Percentiles rank a stretch among this genome's conserved stretches.
Conservation (phyloP, 37 sponge, comb jelly and placozoan species). For the Halisarca cf. caerulea region DNA sequence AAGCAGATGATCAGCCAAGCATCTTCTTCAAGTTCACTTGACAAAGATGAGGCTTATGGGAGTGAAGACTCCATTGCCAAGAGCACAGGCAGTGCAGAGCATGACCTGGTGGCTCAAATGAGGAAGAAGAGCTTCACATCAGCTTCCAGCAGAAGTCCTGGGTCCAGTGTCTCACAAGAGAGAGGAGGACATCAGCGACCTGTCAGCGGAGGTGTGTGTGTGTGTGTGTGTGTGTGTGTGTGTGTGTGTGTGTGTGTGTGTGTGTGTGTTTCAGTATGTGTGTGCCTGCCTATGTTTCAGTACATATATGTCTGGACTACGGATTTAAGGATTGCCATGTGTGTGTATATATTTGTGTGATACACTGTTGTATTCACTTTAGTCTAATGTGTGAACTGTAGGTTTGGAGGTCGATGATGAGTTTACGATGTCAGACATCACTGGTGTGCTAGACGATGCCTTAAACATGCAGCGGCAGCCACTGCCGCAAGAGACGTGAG, state of each 20-base stretch:
- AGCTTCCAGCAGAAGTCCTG: too few relatives aligned
- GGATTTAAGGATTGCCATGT: too few relatives aligned
- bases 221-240: conserved; percentile 15
- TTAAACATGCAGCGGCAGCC: neutral
- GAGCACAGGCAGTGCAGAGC: neutral
- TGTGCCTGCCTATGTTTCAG: neutral
- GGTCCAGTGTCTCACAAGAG: neutral
- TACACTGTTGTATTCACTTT: neutral
- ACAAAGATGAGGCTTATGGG: conserved; percentile 21
- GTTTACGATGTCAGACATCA: conserved; percentile 19
- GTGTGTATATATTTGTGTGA: too few relatives aligned
- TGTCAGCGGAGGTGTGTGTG: neutral
- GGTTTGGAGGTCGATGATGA: neutral
- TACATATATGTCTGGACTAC: neutral
- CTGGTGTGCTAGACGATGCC: conserved; percentile 13
- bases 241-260: conserved; percentile 28
- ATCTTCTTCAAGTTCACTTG: conserved; percentile 23
- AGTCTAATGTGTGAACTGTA: neutral
- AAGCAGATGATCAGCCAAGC: neutral
- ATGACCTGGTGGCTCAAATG: neutral
- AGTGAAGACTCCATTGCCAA: conserved; percentile 9
- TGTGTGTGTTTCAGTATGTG: conserved; percentile 6
- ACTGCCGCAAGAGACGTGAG: too few relatives aligned
- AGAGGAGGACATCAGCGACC: neutral
- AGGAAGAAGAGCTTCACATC: too few relatives aligned